Base-by-base conservation (phyloP, 2,113 vertebrate genomes). In the Campylorhamphus procurvoides region DNA sequence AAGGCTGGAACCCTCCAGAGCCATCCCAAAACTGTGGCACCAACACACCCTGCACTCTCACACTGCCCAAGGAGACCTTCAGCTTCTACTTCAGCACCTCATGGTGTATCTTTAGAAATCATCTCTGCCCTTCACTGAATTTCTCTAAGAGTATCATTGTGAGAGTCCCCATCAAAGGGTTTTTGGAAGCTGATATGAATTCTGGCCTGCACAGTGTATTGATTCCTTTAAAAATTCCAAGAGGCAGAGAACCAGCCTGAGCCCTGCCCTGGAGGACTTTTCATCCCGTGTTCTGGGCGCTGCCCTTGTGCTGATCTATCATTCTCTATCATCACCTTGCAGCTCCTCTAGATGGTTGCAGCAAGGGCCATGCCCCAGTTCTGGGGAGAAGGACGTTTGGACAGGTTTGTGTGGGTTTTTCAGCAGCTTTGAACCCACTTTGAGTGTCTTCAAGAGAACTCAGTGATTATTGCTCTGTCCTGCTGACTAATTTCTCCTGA, bases 11-110 rank as follows among this genome's bases (percentile, higher is more conserved):
- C 17, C 49, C 66, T 25, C 66, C 75, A 18, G 31, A 81, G 50
- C 80, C 29, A 19, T 5, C 4, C 1, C 0, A 1, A 49, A 37
- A 46, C 29, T 13, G 3, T 5, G 15, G 42, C 39, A 27, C 49
- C 47, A 6, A 4, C 52, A 25, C 50, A 42, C 42, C 14, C 52
- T 42, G 46, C 37, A 9, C 18, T 37, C 56, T 31, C 2, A 28
- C 10, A 7, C 29, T 17, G 40, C 49, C 50, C 56, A 49, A 27
- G 39, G 53, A 62, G 17, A 84, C 78, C 16, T 69, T 42, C 74
- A 53, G 44, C 62, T 69, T 33, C 52, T 72, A 2, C 40, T 49
- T 35, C 1, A 0, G 39, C 67, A 52, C 27, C 66, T 74, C 24
- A 52, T 8, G 28, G 39, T 11, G 4, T 5, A 29, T 10, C 74